Evolutionary conservation across 1,140 invertebrate species (phyloP).

Genomic region (Drosophila grimshawi): DNA sequence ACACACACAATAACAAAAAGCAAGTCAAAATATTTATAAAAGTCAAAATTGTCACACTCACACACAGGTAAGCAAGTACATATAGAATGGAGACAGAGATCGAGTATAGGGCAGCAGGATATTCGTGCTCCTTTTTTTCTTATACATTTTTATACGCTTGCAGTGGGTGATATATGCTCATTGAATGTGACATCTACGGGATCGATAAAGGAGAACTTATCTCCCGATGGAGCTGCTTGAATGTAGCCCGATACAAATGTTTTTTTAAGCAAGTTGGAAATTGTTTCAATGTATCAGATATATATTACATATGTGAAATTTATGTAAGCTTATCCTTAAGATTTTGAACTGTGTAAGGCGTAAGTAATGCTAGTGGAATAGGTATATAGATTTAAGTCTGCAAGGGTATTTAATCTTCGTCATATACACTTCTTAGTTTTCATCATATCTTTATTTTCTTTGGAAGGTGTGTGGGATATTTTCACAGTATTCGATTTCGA

Average conservation of each 20-base stretch:
- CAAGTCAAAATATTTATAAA: conserved; percentile 83
- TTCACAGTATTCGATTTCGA: conserved; percentile 74
- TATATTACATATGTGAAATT: too few species aligned
- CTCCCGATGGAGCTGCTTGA: too few species aligned
- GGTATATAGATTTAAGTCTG: background rate
- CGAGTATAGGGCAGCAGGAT: conserved; percentile 13
- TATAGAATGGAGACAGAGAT: conserved; percentile 15
- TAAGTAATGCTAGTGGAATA: too few species aligned
- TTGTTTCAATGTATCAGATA: too few species aligned
- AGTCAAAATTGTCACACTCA: conserved; percentile 78
- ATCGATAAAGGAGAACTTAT: too few species aligned
- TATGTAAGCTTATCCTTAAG: too few species aligned
- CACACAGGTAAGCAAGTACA: background rate
- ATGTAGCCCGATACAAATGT: too few species aligned
- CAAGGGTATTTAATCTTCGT: conserved; percentile 6
- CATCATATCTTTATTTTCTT: conserved; percentile 6
- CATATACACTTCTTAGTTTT: background rate
- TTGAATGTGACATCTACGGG: too few species aligned
- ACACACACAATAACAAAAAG: conserved; percentile 35
- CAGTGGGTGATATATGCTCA: background rate
- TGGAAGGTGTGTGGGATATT: conserved; percentile 15
- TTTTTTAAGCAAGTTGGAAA: too few species aligned
- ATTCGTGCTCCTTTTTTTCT: conserved; percentile 17
- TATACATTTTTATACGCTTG: background rate
- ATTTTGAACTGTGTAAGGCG: too few species aligned